A percentile compares a stretch with the other conserved stretches of the same genome.
phyloP scores from a whole-genome alignment of 64 coral and sea anemone genomes.

The Montipora foliosa region DNA sequence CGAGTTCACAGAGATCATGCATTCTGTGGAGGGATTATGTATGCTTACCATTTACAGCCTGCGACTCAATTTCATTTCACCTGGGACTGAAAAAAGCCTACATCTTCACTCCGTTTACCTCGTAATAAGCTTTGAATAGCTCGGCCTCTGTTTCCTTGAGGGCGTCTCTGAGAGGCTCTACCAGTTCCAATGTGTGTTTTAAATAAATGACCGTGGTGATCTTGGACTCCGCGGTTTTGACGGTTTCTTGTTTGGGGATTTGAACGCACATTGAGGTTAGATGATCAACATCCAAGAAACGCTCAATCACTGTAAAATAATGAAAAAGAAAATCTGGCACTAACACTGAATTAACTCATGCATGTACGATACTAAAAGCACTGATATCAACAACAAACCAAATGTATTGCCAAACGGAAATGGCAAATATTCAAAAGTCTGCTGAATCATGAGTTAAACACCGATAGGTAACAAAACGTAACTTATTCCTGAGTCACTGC shows the following conservation, averaged over 20 bases:
- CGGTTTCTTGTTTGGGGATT: slow-evolving; percentile 94
- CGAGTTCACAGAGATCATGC: too few relatives aligned
- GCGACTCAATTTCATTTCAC: too few relatives aligned
- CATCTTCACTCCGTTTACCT: slow-evolving; percentile 38
- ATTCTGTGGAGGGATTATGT: too few relatives aligned
- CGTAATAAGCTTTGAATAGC: slow-evolving; percentile 91
- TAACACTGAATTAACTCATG: neutral
- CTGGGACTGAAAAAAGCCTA: neutral
- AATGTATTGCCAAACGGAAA: neutral
- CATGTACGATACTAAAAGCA: too few relatives aligned
- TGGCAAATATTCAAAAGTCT: too few relatives aligned
- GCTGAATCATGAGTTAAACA: too few relatives aligned
- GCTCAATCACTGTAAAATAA: slow-evolving; percentile 68
- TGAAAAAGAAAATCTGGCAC: neutral
- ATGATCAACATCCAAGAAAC: slow-evolving; percentile 96
- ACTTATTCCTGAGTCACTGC: too few relatives aligned
- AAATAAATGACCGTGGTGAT: slow-evolving; percentile 94
- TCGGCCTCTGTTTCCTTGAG: slow-evolving; percentile 75
- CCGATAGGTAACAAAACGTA: too few relatives aligned
- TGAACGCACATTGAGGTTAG: slow-evolving; percentile 96
- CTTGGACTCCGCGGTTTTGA: slow-evolving; percentile 97
- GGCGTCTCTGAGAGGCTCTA: slow-evolving; percentile 78
- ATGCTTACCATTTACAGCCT: too few relatives aligned
- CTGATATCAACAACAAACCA: neutral
- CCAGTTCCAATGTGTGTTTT: slow-evolving; percentile 96